Evolutionary conservation across 2,113 vertebrate species (phyloP).

Genomic region (Ochotona curzoniae): DNA sequence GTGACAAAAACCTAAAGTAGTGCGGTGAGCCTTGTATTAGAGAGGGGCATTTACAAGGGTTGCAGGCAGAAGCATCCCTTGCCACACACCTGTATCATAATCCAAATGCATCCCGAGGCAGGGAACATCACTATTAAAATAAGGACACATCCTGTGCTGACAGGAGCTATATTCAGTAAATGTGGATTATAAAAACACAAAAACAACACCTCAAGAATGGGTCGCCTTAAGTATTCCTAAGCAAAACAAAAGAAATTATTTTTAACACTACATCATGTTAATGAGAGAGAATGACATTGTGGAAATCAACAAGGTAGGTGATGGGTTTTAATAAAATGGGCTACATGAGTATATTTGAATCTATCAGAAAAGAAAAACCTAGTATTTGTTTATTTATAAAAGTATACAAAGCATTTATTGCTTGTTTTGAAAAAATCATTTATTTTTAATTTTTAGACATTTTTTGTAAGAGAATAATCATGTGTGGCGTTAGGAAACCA

Average conservation of each 20-base stretch:
- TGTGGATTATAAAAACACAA: conserved; percentile 3
- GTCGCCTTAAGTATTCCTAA: background rate
- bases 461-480: background rate
- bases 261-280: background rate
- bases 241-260: background rate
- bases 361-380: background rate
- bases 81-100: background rate
- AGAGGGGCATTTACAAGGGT: conserved; percentile 59
- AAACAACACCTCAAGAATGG: background rate
- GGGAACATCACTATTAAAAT: conserved; percentile 56
- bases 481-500: background rate
- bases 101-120: conserved; percentile 30
- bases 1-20: conserved; percentile 66
- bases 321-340: conserved; percentile 3
- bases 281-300: background rate
- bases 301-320: conserved; percentile 51
- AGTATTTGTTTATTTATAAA: background rate
- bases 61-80: conserved; percentile 23
- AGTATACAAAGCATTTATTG: background rate
- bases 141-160: background rate
- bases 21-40: conserved; percentile 49
- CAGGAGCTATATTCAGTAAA: background rate
- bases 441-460: conserved; percentile 41
- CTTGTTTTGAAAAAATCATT: conserved; percentile 1
- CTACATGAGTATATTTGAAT: background rate